Base-by-base conservation (phyloP, 1,140 invertebrate species). In the Anthonomus grandis region DNA sequence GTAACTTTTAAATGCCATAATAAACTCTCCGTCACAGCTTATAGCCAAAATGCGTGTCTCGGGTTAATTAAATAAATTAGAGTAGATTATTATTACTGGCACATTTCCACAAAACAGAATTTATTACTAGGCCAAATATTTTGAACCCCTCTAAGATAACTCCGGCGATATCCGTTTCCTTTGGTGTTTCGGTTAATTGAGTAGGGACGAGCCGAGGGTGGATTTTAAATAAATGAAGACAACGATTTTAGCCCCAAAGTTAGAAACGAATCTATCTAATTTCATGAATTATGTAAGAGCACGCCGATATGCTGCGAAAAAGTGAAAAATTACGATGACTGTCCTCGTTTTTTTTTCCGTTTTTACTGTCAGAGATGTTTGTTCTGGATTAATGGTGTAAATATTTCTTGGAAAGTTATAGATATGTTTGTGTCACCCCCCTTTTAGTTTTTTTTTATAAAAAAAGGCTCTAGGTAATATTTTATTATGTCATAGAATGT, bases 61-160 rank as follows among this genome's bases (percentile, higher is more conserved):
- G 19, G 31, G 34, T 38, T 46, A 54, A 54, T 54, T 46, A 54
- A 27, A 31, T 22, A 25, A 54, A 54, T 54, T 54, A 54, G 51
- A 45, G 45, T 47, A 44, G 51, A 45, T 54, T 54, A 54, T 45
- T 54, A 45, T 45, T 54, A 18, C 39, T 54, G 51, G 51, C 51
- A 54, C 41, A 54, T 54, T 54, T 54, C 41, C 36, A 54, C 51
- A 46, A 39, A 39, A 25, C 22, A 39, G 22, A 45, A 54, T 54
- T 54, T 54, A 54, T 54, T 54, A 45, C 36, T 24, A 13, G 39
- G 39, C 51, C 51, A 44, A 54, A 54, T 54, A 54, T 54, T 46
- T 41, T 18, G 39, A 54, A 38, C 49, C 36, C 27, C 24, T 23
- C 37, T 18, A n/a, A n/a, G 38, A 54, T 45, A 44, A 37, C 41